Conservation (phyloP, 2,797 vertebrate genomes). For the Lacerta agilis region DNA sequence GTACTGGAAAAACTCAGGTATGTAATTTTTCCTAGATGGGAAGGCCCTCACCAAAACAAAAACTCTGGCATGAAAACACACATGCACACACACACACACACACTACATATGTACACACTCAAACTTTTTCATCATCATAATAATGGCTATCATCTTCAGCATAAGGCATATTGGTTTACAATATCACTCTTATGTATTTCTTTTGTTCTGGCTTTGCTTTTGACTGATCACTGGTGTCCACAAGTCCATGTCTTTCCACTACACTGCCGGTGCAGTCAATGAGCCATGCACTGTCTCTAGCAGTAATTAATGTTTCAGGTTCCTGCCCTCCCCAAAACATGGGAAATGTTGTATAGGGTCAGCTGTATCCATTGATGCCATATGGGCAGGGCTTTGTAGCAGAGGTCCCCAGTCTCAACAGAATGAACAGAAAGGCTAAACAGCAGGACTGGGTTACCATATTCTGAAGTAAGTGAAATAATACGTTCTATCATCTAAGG, state of each 20-base stretch:
- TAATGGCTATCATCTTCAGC: background rate
- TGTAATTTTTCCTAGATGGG: constrained; percentile 77
- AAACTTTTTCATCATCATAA: background rate
- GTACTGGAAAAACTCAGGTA: constrained; percentile 73
- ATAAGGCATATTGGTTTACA: background rate
- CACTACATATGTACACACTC: background rate
- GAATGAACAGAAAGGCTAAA: no score
- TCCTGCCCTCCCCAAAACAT: background rate
- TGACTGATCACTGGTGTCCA: constrained; percentile 45
- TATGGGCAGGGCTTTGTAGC: no score
- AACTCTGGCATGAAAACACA: constrained; percentile 42
- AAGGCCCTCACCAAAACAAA: constrained; percentile 69
- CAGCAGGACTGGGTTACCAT: no score
- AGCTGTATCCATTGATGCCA: background rate
- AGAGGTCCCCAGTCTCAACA: no score
- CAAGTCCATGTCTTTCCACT: constrained; percentile 60
- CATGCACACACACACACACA: background rate
- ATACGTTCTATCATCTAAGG: no score
- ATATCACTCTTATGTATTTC: constrained; percentile 45
- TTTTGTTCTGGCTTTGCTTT: constrained; percentile 55
- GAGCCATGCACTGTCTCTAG: constrained; percentile 58
- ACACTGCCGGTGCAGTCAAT: constrained; percentile 47
- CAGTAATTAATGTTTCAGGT: constrained; percentile 33
- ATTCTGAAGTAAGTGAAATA: no score
- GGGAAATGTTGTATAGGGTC: background rate